Conservation (phyloP, 2,888 invertebrate genomes). For the Clistopyga incitator region DNA sequence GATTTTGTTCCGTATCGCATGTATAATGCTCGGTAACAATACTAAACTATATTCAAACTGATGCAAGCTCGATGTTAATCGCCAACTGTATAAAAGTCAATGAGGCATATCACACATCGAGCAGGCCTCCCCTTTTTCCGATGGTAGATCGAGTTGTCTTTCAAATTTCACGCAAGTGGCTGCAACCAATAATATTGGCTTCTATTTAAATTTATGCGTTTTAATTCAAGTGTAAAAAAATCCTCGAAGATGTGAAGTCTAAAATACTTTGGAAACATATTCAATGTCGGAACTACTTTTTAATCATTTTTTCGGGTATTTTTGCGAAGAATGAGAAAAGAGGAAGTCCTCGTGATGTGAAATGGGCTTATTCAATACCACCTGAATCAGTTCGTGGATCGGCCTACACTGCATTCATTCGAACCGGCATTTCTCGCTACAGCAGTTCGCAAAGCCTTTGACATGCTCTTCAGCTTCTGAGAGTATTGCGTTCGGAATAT, state of each 20-base stretch:
- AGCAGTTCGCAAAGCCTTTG: conserved; percentile 12
- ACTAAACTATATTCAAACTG: conserved; percentile 52
- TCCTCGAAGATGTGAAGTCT: background rate
- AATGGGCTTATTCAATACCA: conserved; percentile 37
- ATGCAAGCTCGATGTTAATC: conserved; percentile 61
- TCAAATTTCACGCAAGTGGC: background rate
- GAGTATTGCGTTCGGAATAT: background rate
- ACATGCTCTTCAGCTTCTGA: background rate
- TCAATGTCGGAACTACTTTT: background rate
- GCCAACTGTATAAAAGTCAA: conserved; percentile 47
- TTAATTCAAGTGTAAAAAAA: no score
- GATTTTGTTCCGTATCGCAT: conserved; percentile 40
- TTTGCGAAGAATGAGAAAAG: background rate
- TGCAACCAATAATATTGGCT: background rate
- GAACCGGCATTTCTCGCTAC: conserved; percentile 27
- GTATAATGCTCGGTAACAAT: conserved; percentile 47
- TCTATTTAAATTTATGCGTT: background rate
- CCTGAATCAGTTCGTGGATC: conserved; percentile 72
- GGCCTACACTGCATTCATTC: conserved; percentile 53
- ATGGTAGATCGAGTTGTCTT: background rate
- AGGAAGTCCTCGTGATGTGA: background rate
- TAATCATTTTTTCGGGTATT: background rate
- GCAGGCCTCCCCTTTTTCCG: background rate
- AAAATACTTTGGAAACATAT: background rate
- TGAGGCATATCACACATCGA: conserved; percentile 13